These are phyloP conservation scores for Nesometra sesokonis DNA, from an alignment of 35 echinoderm and acorn worm species.

Conservation along the genomic window DNA sequence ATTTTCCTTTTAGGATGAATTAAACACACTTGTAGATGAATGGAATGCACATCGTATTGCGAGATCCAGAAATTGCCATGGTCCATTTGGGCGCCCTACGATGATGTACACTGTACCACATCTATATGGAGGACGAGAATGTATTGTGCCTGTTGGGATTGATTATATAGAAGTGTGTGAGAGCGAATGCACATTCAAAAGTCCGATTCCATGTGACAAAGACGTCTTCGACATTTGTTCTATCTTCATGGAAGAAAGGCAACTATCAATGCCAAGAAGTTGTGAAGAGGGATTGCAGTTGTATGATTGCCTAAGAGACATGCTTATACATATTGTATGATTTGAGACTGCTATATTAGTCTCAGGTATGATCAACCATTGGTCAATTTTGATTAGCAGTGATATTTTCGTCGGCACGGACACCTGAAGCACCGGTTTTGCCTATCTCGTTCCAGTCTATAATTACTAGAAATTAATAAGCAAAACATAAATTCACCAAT, in stretches of 20 bases:
- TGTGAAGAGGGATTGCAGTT: constrained; percentile 3
- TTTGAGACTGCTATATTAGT: too few species aligned
- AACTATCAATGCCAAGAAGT: constrained; percentile 4
- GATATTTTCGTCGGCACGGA: too few species aligned
- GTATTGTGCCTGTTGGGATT: neutral
- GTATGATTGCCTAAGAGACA: constrained; percentile 1
- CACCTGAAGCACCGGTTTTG: too few species aligned
- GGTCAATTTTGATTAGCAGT: too few species aligned
- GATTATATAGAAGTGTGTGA: constrained; percentile 39
- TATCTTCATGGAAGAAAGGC: constrained; percentile 29
- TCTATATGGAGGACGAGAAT: neutral
- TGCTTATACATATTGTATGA: neutral
- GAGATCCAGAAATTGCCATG: neutral
- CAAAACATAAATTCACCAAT: too few species aligned
- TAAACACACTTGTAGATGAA: neutral
- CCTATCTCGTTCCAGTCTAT: too few species aligned
- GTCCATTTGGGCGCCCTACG: neutral
- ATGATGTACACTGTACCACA: neutral
- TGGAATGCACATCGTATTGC: neutral
- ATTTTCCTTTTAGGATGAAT: neutral
- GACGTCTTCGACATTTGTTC: constrained; percentile 37
- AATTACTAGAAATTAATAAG: too few species aligned
- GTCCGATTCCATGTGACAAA: constrained; percentile 22
- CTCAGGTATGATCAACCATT: too few species aligned
- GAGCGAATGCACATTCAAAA: constrained; percentile 37